Percentiles rank a stretch among this genome's conserved stretches.
phyloP scores from a whole-genome alignment of 2,113 vertebrate species.

The Sapayoa aenigma region DNA sequence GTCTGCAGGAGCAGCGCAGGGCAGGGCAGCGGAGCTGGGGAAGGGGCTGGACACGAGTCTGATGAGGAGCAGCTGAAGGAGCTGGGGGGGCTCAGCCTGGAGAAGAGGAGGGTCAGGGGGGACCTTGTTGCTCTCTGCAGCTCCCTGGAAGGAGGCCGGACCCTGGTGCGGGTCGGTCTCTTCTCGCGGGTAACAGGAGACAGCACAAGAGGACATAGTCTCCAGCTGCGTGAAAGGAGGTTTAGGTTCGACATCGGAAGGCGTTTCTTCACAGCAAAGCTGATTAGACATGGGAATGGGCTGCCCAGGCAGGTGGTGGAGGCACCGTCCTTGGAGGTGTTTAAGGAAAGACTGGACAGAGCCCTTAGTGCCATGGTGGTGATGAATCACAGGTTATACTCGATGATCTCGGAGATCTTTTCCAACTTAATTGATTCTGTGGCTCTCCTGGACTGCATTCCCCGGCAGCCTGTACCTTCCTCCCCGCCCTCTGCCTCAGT shows the following conservation, averaged over 20 bases:
- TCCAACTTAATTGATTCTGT: background rate
- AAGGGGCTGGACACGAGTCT: too few relatives aligned
- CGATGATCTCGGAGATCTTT: background rate
- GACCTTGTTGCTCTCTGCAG: rapidly evolving
- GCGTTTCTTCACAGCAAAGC: background rate
- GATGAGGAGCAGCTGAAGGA: background rate
- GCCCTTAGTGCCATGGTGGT: background rate
- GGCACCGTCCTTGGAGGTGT: background rate
- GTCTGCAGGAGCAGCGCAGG: background rate
- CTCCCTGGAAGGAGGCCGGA: background rate
- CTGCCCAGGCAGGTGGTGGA: background rate
- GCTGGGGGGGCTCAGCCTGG: background rate
- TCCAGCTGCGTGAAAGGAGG: background rate
- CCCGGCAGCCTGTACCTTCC: background rate
- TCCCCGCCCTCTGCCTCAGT: rapidly evolving
- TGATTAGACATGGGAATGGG: background rate
- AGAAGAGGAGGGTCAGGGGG: background rate
- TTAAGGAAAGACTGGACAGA: background rate
- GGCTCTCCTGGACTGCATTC: background rate
- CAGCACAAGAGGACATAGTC: background rate
- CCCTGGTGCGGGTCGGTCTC: too few relatives aligned
- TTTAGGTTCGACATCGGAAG: background rate
- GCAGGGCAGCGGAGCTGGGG: background rate
- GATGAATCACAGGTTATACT: background rate
- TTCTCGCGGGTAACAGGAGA: rapidly evolving